Base-by-base conservation (phyloP, 2,797 vertebrate species). In the Gambelia wislizenii region DNA sequence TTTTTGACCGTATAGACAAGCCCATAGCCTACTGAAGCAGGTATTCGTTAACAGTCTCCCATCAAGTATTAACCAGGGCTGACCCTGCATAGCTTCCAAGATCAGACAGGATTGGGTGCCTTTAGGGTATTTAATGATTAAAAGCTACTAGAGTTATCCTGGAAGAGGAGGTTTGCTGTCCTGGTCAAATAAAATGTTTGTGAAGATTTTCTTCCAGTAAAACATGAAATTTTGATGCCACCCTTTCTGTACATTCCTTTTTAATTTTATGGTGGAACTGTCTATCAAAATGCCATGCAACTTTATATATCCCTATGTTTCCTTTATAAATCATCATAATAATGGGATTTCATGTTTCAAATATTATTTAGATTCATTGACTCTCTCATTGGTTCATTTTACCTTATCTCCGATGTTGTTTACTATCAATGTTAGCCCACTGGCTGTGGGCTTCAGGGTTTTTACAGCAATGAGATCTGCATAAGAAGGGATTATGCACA, bases 131-230 rank as follows among this genome's bases (percentile, higher is more conserved):
- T 91, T 89, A 89, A 92, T 42, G 79, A 52, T 84, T 91, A 44
- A 47, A 47, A n/a, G 16, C 7, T 25, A 36, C 56, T 76, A 30
- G 5, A 25, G 39, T 44, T 59, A 42, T 76, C 33, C 30, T 44
- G 10, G 10, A 47, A 85, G 86, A 91, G 3, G 3, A 59, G 52
- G 89, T 78, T 83, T 85, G 49, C 85, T n/a, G 2, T 85, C 56
- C 91, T n/a, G 30, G 3, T 88, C 79, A 84, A 85, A 88, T 86
- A 88, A 92, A 90, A 83, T 0, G 0, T 89, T 75, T 89, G 12
- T 78, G 61, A 49, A 64, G 33, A 52, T 30, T 16, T 12, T 16
- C 42, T 83, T 83, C 6, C 76, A 85, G 25, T 75, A 78, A 81
- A 82, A 82, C 18, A 27, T 54, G 27, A 33, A 30, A 36, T 59